Evolutionary conservation across 2,888 invertebrate genomes (phyloP), one percentile per base, ranked within the genome.

Genomic region (Lobophora halterata): DNA sequence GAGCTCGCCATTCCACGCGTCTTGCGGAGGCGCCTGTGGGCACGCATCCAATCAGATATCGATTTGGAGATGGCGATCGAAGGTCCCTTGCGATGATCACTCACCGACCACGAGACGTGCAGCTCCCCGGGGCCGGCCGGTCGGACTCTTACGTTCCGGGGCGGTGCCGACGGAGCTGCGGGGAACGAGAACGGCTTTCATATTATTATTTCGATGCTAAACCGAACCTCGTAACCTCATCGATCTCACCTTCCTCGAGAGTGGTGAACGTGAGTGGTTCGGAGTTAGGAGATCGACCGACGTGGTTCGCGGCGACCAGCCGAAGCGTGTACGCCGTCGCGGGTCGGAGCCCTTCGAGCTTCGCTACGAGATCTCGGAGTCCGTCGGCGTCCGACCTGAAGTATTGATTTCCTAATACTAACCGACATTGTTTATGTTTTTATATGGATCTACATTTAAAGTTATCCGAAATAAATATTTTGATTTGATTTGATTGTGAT

Each of bases 21-120:
- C 90, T 19, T 89, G 80, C 0, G 89, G 82, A 9, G 94, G 94
- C 5, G 92, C 89, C 89, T 92, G 59, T 1, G 34, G 1, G 5
- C 1, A 4, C 18, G 8, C 11, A 8, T 16, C 3, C 12, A 7
- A 8, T 51, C 6, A 76, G 85, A 73, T 65, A 92, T 92, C 89
- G 91, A 88, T 95, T 95, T 95, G 18, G 91, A 89, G 3, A 94
- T 88, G 63, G n/a, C n/a, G n/a, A n/a, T n/a, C n/a, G n/a, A n/a
- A n/a, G n/a, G n/a, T n/a, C n/a, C n/a, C n/a, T n/a, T n/a, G n/a
- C n/a, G n/a, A n/a, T n/a, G 8, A 8, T 51, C 6, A 76, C 85
- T 73, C 65, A 92, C 92, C 89, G 91, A 88, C 95, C 95, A 95
- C 19, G 91, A 89, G 3, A 94, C 88, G 63, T 90, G 89, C 21